Percentiles rank a stretch among this genome's conserved stretches.
phyloP scores from a whole-genome alignment of 2,888 invertebrate species.

The Herminia tarsipennalis region DNA sequence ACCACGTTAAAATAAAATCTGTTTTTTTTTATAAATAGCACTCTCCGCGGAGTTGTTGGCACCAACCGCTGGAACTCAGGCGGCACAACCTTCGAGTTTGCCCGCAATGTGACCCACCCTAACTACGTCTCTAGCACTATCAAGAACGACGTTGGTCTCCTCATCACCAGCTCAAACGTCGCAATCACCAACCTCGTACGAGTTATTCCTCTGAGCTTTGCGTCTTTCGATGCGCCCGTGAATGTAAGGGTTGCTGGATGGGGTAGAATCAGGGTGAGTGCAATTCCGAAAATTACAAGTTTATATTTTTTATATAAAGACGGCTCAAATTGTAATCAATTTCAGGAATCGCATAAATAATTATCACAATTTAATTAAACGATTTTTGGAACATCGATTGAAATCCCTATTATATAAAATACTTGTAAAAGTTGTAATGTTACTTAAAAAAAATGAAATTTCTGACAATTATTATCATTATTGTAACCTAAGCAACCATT shows the following conservation, averaged over 20 bases:
- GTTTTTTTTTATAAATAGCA: not conserved
- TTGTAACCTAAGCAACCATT: no score
- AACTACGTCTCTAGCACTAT: constrained; percentile 56
- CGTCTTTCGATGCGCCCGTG: constrained; percentile 39
- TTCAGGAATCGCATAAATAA: no score
- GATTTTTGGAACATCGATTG: no score
- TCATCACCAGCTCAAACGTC: constrained; percentile 48
- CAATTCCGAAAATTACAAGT: not conserved
- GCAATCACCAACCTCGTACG: constrained; percentile 24
- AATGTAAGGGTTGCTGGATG: constrained; percentile 58
- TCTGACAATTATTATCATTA: no score
- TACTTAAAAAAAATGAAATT: no score
- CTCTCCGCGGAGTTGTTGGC: constrained; percentile 57
- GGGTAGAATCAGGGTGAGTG: constrained; percentile 64
- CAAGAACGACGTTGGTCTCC: constrained; percentile 68
- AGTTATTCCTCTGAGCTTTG: constrained; percentile 42
- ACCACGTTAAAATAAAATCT: no score
- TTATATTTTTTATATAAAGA: not conserved
- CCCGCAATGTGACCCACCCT: constrained; percentile 62
- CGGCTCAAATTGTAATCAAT: not conserved
- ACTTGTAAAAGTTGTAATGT: no score
- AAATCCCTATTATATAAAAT: no score
- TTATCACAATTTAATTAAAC: no score
- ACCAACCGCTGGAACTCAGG: constrained; percentile 64
- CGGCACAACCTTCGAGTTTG: constrained; percentile 51